Percentiles rank a stretch among this genome's conserved stretches.
Conservation (phyloP, 2,113 vertebrate genomes). For the Centrocercus urophasianus region DNA sequence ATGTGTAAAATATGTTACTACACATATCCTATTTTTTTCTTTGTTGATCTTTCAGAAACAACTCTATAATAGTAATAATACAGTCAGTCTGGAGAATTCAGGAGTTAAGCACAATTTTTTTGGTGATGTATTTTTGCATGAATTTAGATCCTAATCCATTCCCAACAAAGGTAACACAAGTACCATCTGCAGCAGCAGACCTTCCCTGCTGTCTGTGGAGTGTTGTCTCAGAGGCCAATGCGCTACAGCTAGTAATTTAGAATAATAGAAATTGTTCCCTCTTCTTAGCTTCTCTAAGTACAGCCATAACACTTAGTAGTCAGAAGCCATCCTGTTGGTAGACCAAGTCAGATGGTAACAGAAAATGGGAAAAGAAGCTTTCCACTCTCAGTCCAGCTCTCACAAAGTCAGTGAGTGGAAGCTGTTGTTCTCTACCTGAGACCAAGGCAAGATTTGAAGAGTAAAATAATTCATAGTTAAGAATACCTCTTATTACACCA, state of each 20-base stretch:
- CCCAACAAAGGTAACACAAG: background rate
- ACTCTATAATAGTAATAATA: background rate
- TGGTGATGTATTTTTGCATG: background rate
- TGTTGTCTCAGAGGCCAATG: background rate
- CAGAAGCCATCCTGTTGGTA: background rate
- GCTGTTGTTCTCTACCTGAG: background rate
- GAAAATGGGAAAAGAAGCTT: background rate
- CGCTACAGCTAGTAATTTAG: background rate
- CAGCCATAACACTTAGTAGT: background rate
- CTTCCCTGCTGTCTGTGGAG: background rate
- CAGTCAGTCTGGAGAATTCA: background rate
- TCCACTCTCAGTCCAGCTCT: background rate
- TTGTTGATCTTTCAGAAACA: background rate
- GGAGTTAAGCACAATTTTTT: background rate
- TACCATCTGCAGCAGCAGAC: background rate
- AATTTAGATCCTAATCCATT: background rate
- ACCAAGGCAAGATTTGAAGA: no score
- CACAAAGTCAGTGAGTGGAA: background rate
- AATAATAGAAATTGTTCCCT: background rate
- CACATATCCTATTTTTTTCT: background rate
- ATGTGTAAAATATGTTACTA: background rate
- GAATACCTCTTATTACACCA: background rate
- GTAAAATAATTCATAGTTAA: background rate
- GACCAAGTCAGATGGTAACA: background rate
- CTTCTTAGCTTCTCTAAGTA: background rate